phyloP scores from a whole-genome alignment of 30 jellyfish, hydroid and myxozoan genomes.

The Hydra vulgaris region DNA sequence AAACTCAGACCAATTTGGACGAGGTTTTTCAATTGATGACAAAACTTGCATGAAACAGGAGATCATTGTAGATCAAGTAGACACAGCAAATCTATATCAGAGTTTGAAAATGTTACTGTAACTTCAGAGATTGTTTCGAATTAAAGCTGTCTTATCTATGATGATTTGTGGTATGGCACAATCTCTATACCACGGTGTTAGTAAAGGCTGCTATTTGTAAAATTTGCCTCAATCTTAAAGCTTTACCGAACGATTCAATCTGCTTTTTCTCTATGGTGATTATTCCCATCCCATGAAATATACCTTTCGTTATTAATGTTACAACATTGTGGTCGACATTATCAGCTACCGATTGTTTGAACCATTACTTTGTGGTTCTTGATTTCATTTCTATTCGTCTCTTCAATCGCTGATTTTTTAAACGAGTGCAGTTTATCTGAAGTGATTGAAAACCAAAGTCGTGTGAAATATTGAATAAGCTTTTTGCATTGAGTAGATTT shows the following conservation, averaged over 20 bases:
- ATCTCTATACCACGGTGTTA: slow-evolving; percentile 12
- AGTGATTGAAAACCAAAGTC: slow-evolving; percentile 7
- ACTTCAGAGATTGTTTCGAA: neutral
- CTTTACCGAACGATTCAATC: slow-evolving; percentile 26
- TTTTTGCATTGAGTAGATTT: neutral
- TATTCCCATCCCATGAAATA: slow-evolving; percentile 5
- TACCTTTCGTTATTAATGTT: neutral
- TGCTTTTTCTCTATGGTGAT: slow-evolving; percentile 10
- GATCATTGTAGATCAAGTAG: too few species aligned
- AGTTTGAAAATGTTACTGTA: neutral
- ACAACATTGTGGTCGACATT: slow-evolving; percentile 5
- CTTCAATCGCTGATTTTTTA: slow-evolving; percentile 1
- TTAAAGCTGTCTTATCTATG: slow-evolving; percentile 12
- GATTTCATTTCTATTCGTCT: neutral
- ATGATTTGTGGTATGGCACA: slow-evolving; percentile 12
- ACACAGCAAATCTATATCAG: too few species aligned
- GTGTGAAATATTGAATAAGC: slow-evolving; percentile 7
- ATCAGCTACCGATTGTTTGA: slow-evolving; percentile 5
- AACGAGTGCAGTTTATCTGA: slow-evolving; percentile 8
- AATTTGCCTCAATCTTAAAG: neutral
- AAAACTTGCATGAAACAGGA: too few species aligned
- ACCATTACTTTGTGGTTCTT: slow-evolving; percentile 7
- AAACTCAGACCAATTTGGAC: too few species aligned
- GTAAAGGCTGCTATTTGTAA: slow-evolving; percentile 2
- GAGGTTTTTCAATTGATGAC: too few species aligned